These are phyloP conservation scores for Callospermophilus lateralis DNA, from an alignment of 2,113 vertebrate species.

Conservation along the genomic window DNA sequence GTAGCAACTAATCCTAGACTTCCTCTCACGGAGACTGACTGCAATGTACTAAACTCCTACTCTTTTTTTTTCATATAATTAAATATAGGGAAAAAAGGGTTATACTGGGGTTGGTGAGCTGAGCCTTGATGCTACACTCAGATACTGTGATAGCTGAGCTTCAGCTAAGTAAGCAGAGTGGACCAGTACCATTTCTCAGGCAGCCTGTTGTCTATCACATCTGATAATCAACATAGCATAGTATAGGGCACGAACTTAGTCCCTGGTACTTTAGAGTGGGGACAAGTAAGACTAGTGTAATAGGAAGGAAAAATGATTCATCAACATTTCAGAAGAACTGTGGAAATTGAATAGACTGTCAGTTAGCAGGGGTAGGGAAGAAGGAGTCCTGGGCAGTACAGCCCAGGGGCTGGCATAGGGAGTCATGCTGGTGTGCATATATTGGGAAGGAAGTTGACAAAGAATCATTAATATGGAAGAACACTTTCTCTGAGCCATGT, in stretches of 20 bases:
- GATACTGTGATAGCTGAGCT: constrained; percentile 35
- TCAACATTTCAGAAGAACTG: background rate
- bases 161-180: constrained; percentile 14
- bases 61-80: constrained; percentile 65
- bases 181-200: constrained; percentile 31
- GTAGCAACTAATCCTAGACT: constrained; percentile 50
- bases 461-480: background rate
- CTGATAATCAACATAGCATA: constrained; percentile 47
- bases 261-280: background rate
- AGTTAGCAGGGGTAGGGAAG: background rate
- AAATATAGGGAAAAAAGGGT: background rate
- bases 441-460: background rate
- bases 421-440: background rate
- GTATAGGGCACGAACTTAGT: background rate
- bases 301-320: constrained; percentile 14
- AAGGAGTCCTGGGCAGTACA: background rate
- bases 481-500: background rate
- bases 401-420: background rate
- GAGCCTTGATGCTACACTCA: constrained; percentile 1
- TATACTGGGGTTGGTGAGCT: constrained; percentile 6
- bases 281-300: background rate
- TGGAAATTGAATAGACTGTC: background rate
- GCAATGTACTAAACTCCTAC: background rate
- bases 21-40: constrained; percentile 29
- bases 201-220: background rate